Evolutionary conservation across 2,888 invertebrate species (phyloP).

Genomic region (Resseliella maxima): DNA sequence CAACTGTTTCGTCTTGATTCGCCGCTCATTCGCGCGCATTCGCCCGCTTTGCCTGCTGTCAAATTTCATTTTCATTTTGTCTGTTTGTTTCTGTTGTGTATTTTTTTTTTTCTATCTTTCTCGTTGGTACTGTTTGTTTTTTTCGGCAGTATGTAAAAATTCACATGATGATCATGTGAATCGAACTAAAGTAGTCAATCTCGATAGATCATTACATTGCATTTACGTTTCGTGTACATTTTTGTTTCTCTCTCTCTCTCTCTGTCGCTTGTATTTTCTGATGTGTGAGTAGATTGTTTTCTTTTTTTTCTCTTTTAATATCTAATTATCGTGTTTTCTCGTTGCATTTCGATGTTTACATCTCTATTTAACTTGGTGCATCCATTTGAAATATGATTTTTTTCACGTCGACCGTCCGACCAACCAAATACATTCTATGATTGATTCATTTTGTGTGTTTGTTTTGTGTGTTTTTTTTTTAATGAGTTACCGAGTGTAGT

Average conservation of each 20-base stretch:
- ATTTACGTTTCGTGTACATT: not conserved
- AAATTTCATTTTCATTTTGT: constrained; percentile 47
- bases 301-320: not conserved
- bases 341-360: not conserved
- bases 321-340: constrained; percentile 15
- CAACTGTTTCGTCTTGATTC: not conserved
- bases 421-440: not conserved
- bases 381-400: constrained; percentile 21
- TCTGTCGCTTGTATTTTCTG: not conserved
- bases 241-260: not conserved
- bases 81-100: not conserved
- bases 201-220: not conserved
- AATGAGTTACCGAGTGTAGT: constrained; percentile 28
- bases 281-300: too few species aligned
- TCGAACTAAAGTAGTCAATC: not conserved
- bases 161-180: constrained; percentile 49
- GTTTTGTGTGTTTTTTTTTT: not conserved
- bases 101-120: not conserved
- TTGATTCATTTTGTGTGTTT: not conserved
- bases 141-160: constrained; percentile 47
- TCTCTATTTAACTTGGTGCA: not conserved
- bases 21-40: not conserved
- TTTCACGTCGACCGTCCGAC: not conserved
- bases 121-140: not conserved
- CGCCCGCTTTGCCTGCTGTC: not conserved